Conservation (phyloP, 2,888 invertebrate species). For the Eupithecia subfuscata region DNA sequence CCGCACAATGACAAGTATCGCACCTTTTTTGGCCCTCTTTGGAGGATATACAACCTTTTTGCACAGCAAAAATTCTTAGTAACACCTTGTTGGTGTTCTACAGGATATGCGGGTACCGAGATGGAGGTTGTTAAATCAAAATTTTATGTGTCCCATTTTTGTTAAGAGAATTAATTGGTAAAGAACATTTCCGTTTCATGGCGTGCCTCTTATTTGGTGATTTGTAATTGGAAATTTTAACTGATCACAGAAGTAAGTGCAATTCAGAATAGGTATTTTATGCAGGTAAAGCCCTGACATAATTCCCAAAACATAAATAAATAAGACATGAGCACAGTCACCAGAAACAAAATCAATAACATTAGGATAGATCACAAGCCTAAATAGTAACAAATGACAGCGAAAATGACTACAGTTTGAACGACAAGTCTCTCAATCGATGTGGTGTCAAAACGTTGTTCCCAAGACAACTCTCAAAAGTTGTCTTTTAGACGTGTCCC, state of each 20-base stretch:
- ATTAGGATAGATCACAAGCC: slow-evolving; percentile 78
- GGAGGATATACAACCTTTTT: slow-evolving; percentile 70
- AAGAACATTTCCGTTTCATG: background rate
- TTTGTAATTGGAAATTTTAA: background rate
- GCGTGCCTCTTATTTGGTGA: background rate
- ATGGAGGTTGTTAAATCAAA: slow-evolving; percentile 2
- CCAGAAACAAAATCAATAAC: background rate
- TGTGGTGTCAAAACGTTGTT: slow-evolving; percentile 81
- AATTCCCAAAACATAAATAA: background rate
- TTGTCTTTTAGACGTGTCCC: slow-evolving; percentile 60
- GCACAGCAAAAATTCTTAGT: slow-evolving; percentile 62
- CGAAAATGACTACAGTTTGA: slow-evolving; percentile 63
- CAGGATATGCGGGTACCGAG: slow-evolving; percentile 8
- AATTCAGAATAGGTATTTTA: background rate
- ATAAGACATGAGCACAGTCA: background rate
- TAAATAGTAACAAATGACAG: slow-evolving; percentile 68
- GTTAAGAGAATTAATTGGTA: background rate
- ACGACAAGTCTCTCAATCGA: slow-evolving; percentile 76
- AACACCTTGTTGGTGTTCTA: slow-evolving; percentile 62
- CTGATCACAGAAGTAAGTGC: background rate
- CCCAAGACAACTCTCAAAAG: slow-evolving; percentile 71
- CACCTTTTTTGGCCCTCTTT: slow-evolving; percentile 67
- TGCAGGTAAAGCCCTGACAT: background rate
- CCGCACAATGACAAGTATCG: slow-evolving; percentile 66
- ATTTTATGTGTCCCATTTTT: background rate